A percentile compares a stretch with the other conserved stretches of the same genome.
Conservation (phyloP, 2,888 invertebrate genomes). For the Endotricha flammealis region DNA sequence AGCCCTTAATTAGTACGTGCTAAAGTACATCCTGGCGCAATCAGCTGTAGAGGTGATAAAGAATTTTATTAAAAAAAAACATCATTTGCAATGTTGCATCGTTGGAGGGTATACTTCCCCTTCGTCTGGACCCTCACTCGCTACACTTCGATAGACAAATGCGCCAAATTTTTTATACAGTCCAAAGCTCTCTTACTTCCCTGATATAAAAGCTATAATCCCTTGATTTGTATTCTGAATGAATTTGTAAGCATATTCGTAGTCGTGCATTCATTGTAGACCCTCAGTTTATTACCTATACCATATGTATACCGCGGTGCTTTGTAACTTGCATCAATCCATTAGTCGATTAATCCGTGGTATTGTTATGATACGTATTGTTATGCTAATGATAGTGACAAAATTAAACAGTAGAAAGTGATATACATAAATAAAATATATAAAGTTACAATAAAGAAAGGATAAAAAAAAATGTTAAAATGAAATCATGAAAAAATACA, state of each 20-base stretch:
- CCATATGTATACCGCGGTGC: constrained; percentile 68
- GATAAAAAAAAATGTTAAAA: too few species aligned
- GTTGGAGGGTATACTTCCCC: constrained; percentile 55
- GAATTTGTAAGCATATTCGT: constrained; percentile 37
- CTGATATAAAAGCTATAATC: constrained; percentile 39
- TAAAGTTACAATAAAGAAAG: too few species aligned
- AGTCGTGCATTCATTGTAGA: constrained; percentile 65
- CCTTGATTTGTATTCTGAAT: constrained; percentile 17
- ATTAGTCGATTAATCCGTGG: constrained; percentile 66
- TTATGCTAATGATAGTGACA: constrained; percentile 37
- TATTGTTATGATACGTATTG: constrained; percentile 47
- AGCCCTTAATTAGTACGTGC: too few species aligned
- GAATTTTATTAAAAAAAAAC: constrained; percentile 46
- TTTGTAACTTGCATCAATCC: constrained; percentile 63
- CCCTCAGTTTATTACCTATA: constrained; percentile 69
- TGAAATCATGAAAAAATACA: too few species aligned
- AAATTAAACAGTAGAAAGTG: too few species aligned
- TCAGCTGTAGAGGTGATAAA: constrained; percentile 50
- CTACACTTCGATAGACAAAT: constrained; percentile 58
- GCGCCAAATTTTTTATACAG: constrained; percentile 32
- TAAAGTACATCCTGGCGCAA: constrained; percentile 23
- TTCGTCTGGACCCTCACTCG: constrained; percentile 58
- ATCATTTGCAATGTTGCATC: constrained; percentile 48
- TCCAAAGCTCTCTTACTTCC: constrained; percentile 28
- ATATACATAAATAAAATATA: too few species aligned